phyloP scores from a whole-genome alignment of 2,797 vertebrate genomes.

The Echiichthys vipera region DNA sequence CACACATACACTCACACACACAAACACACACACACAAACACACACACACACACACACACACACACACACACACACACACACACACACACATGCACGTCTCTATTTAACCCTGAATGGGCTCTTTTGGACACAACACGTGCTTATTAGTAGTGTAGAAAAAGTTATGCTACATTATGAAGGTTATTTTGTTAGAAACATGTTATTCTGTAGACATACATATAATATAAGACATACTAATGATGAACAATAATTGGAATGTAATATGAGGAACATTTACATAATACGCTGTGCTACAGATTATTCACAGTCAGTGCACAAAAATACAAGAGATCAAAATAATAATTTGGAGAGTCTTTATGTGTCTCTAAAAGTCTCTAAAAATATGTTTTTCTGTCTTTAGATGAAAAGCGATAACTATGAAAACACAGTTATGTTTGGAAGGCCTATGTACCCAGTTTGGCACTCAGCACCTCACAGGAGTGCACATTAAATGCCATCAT shows the following conservation, averaged over 20 bases:
- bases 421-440: neutral
- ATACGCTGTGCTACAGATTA: neutral
- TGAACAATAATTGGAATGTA: conserved; percentile 10
- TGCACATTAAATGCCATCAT: conserved; percentile 10
- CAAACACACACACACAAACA: conserved; percentile 21
- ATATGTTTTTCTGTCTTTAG: neutral
- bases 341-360: neutral
- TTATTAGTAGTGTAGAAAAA: neutral
- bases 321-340: neutral
- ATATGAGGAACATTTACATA: neutral
- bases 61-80: conserved; percentile 14
- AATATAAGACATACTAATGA: too few species aligned
- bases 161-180: neutral
- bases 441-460: neutral
- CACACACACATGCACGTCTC: neutral
- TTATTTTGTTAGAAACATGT: conserved; percentile 9
- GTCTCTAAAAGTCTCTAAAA: neutral
- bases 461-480: neutral
- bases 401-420: neutral
- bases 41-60: neutral
- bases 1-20: conserved; percentile 13
- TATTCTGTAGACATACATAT: conserved; percentile 13
- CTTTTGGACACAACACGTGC: conserved; percentile 3
- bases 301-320: neutral
- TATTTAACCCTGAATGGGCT: neutral